Evolutionary conservation across 2,797 vertebrate genomes (phyloP).

Genomic region (Pelochelys cantorii): DNA sequence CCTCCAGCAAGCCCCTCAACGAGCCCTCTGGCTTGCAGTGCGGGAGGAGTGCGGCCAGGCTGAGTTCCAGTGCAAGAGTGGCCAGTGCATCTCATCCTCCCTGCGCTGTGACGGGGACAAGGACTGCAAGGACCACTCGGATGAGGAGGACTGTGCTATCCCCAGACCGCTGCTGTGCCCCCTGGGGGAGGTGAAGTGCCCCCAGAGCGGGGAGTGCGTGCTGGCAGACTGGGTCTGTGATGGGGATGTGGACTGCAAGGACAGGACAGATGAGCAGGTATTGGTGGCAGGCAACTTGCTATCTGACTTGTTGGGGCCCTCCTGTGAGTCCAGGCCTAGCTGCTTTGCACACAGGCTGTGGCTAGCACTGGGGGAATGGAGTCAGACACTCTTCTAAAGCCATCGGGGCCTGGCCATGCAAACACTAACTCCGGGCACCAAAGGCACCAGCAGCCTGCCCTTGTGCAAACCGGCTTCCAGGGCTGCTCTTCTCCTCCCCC

Average conservation of each 20-base stretch:
- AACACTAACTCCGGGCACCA: neutral
- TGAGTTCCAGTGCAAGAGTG: slow-evolving; percentile 85
- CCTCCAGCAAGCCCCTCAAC: too few relatives aligned
- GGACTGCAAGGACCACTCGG: slow-evolving; percentile 90
- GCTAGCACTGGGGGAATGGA: neutral
- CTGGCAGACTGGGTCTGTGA: slow-evolving; percentile 91
- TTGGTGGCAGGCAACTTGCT: neutral
- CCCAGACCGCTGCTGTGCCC: slow-evolving; percentile 80
- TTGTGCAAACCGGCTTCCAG: neutral
- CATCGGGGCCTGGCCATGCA: neutral
- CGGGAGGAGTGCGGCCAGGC: slow-evolving; percentile 69
- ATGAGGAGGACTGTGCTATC: slow-evolving; percentile 84
- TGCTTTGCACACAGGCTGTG: too few relatives aligned
- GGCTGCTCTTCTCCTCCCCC: neutral
- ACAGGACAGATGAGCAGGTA: slow-evolving; percentile 91
- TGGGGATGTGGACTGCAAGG: slow-evolving; percentile 87
- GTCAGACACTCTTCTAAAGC: too few relatives aligned
- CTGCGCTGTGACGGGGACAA: slow-evolving; percentile 88
- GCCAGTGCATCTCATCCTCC: slow-evolving; percentile 86
- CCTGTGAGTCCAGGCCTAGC: too few relatives aligned
- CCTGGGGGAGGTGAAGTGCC: slow-evolving; percentile 77
- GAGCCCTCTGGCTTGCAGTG: slow-evolving; percentile 58
- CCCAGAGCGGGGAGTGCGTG: slow-evolving; percentile 85
- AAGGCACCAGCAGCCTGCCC: neutral
- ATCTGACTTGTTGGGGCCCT: too few relatives aligned